Evolutionary conservation across 2,888 invertebrate genomes (phyloP), one percentile per base, ranked within the genome.

Genomic region (Andricus quercusramuli): DNA sequence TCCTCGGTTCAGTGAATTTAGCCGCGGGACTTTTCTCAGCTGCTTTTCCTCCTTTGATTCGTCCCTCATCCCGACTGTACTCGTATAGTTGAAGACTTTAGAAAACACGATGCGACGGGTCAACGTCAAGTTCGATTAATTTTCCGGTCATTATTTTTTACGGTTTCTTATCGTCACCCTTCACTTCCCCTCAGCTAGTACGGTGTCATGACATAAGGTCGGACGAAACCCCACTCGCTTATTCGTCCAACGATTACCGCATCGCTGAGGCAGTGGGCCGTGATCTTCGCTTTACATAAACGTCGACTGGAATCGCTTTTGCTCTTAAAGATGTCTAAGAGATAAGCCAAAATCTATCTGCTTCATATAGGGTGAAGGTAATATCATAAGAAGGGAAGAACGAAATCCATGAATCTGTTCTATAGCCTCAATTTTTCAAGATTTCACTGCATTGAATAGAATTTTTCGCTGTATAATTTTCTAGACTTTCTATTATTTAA

Each of bases 81-180:
- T 47, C 17, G 47, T 47, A 44, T 86, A 85, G 86, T 90, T 90
- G 87, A 91, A 87, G 91, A 90, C 85, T 82, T 85, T 77, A 78
- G 82, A 80, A 85, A 88, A 92, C 88, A 84, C 87, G 89, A 88
- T 85, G 89, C 88, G 91, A 91, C 91, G 88, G 90, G 83, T 83
- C 88, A 87, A 89, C 85, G 89, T 90, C 89, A 85, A 89, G 87
- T 90, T 90, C 91, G 91, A 92, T 92, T 92, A 92, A 91, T 92
- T 92, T 92, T 91, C 91, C 91, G 91, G 90, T 90, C 91, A 90
- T 92, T 92, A 92, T 92, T 92, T 92, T 92, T 92, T 90, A 92
- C 88, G 91, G 89, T 88, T 89, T 80, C 65, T 77, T 79, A 77
- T 79, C 79, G 37, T 41, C 22, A 64, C 56, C 37, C 78, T 47